These are phyloP conservation scores for Coenonympha glycerion DNA, from an alignment of 2,888 invertebrate species.

Conservation along the genomic window DNA sequence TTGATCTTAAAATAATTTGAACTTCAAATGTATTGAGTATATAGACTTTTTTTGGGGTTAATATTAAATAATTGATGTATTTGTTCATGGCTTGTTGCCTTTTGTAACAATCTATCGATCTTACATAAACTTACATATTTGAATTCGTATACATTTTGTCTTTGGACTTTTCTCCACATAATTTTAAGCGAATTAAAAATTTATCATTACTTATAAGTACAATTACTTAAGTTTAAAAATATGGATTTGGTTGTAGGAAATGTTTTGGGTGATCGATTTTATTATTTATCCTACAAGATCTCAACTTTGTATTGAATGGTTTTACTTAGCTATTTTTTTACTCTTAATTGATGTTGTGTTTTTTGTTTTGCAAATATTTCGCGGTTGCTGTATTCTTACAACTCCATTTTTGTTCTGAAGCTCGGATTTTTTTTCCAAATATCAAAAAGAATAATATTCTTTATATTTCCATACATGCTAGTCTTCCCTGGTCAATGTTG, in stretches of 20 bases:
- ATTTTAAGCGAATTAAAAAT: neutral
- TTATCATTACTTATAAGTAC: neutral
- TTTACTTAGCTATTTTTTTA: slow-evolving; percentile 24
- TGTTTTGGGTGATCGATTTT: slow-evolving; percentile 23
- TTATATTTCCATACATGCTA: slow-evolving; percentile 4
- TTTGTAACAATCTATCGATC: too few species aligned
- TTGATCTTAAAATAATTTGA: slow-evolving; percentile 22
- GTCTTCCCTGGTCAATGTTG: slow-evolving; percentile 14
- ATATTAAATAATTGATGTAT: too few species aligned
- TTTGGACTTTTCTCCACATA: neutral
- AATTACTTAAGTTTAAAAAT: neutral
- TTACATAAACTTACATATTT: too few species aligned
- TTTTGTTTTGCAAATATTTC: slow-evolving; percentile 19
- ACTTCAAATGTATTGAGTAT: too few species aligned
- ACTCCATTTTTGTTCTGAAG: neutral
- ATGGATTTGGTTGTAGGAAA: neutral
- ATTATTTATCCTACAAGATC: slow-evolving; percentile 37
- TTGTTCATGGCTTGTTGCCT: too few species aligned
- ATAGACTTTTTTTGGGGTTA: too few species aligned
- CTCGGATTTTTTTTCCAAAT: neutral
- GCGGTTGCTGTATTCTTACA: slow-evolving; percentile 24
- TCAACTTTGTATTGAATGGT: slow-evolving; percentile 38
- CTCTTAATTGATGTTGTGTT: slow-evolving; percentile 21
- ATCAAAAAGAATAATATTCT: neutral
- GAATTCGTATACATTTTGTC: neutral